Base-by-base conservation (phyloP, 2,888 invertebrate species). In the Ariolimax columbianus region DNA sequence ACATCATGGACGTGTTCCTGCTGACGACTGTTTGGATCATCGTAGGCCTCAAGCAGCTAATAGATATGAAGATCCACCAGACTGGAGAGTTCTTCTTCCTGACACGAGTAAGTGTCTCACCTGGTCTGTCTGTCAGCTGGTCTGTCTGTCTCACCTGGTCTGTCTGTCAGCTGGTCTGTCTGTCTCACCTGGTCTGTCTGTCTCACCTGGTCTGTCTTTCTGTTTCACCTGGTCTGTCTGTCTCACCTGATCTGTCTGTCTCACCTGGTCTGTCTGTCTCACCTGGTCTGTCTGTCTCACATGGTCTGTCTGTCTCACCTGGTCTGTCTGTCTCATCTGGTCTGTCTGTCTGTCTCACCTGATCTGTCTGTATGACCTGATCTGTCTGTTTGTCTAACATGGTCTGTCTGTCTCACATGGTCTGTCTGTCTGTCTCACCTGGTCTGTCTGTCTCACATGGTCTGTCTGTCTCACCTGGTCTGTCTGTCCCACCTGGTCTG, bases 181-280 rank as follows among this genome's bases (percentile, higher is more conserved):
- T 14, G 4, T 33, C 33, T 68, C 68, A 9, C 14, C 33, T 9
- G n/a, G 9, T 33, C 14, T 33, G 33, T 68, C 19, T 19, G 9
- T 68, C 68, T 68, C 33, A 9, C 33, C 33, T 19, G n/a, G 77
- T 83, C 51, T 68, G 55, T 83, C 77, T 83, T 47, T 78, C 78
- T 78, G 68, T 78, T 70, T 77, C 78, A 51, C 78, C 51, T 36
- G 68, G 23, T 78, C 63, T 82, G 63, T 77, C 30, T 75, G 7
- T 77, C 47, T 33, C 23, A 33, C 68, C 33, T 4, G 4, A 30
- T 68, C 33, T 33, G 9, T 68, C 68, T 68, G 9, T 33, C 33
- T 68, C 68, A 33, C 78, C 68, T 36, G 66, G 70, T 83, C 68
- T 78, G 47, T 83, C 83, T 78, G 47, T 70, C 70, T 77, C 83